Conservation (phyloP, 2,888 invertebrate genomes). For the Lepetodrilus schrolli region DNA sequence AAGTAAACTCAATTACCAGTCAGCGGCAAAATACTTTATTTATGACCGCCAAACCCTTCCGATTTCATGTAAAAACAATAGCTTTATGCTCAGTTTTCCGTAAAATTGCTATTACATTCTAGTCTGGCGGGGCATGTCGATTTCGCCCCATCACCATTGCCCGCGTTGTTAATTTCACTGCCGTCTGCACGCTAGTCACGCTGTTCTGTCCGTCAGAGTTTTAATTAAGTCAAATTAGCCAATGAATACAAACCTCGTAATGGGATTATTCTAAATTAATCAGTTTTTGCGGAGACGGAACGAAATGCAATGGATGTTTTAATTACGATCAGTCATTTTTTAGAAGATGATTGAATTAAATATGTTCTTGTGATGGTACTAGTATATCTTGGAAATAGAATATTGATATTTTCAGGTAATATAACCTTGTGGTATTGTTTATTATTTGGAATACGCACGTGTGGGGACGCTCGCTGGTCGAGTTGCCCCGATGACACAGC, state of each 20-base stretch:
- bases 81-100: slow-evolving; percentile 20
- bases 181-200: slow-evolving; percentile 22
- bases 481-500: neutral
- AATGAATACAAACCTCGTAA: slow-evolving; percentile 5
- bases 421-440: neutral
- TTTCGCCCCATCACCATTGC: neutral
- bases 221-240: slow-evolving; percentile 31
- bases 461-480: neutral
- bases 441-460: neutral
- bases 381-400: neutral
- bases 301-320: slow-evolving; percentile 3
- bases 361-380: too few relatives aligned
- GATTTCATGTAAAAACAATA: slow-evolving; percentile 28
- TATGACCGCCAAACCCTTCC: slow-evolving; percentile 24
- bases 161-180: slow-evolving; percentile 28
- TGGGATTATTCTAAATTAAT: slow-evolving; percentile 23
- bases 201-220: slow-evolving; percentile 7
- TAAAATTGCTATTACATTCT: slow-evolving; percentile 29
- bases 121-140: slow-evolving; percentile 14
- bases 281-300: slow-evolving; percentile 15
- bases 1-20: slow-evolving; percentile 30
- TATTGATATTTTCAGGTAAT: neutral
- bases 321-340: slow-evolving; percentile 5
- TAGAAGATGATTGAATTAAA: neutral
- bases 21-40: slow-evolving; percentile 28